phyloP scores from a whole-genome alignment of 1,140 invertebrate species.

The Helicoverpa armigera region DNA sequence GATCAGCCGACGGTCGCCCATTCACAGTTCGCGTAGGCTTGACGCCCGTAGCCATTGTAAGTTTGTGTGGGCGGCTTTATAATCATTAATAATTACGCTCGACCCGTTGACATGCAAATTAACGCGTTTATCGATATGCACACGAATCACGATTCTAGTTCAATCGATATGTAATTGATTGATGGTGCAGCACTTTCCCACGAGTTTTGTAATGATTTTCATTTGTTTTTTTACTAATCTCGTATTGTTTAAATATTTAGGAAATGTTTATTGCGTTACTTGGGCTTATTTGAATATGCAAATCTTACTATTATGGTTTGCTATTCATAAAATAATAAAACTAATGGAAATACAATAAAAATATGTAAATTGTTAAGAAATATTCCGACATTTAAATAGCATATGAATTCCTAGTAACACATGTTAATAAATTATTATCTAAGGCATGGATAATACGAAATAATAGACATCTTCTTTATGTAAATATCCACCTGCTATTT shows the following conservation, averaged over 20 bases:
- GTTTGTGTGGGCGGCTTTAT: slow-evolving; percentile 57
- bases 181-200: slow-evolving; percentile 5
- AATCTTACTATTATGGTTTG: background rate
- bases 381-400: no score
- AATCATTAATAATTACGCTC: slow-evolving; percentile 57
- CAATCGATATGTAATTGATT: slow-evolving; percentile 40
- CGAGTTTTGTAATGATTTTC: background rate
- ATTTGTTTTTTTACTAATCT: background rate
- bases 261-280: background rate
- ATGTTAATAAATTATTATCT: no score
- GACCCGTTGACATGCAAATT: slow-evolving; percentile 57
- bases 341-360: background rate
- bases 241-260: background rate
- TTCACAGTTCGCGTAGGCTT: slow-evolving; percentile 50
- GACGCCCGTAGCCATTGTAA: slow-evolving; percentile 57
- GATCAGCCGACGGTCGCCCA: slow-evolving; percentile 40
- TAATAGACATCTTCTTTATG: no score
- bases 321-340: background rate
- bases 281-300: background rate
- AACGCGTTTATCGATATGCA: slow-evolving; percentile 49
- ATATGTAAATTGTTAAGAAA: no score
- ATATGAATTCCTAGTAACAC: no score
- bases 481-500: no score
- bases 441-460: no score
- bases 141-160: slow-evolving; percentile 36